A percentile compares a stretch with the other conserved stretches of the same genome.
phyloP scores from a whole-genome alignment of 2,113 vertebrate species.

The Sinocyclocheilus anshuiensis region DNA sequence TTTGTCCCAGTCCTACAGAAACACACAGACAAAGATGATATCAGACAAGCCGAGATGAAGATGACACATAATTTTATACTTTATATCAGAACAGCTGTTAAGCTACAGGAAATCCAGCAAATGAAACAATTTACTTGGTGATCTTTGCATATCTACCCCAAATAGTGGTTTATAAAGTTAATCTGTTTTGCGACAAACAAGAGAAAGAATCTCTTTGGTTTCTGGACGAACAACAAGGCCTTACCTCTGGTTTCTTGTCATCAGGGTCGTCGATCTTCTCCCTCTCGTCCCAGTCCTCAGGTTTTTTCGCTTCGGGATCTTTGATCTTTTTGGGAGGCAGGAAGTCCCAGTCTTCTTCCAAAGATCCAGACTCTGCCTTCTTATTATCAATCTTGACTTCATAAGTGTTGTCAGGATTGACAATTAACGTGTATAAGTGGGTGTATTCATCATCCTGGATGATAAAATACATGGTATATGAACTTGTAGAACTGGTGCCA shows the following conservation, averaged over 20 bases:
- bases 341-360: slow-evolving; percentile 86
- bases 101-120: neutral
- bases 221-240: neutral
- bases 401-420: slow-evolving; percentile 83
- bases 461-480: neutral
- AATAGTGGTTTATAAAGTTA: neutral
- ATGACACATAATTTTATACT: neutral
- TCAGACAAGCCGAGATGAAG: neutral
- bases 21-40: neutral
- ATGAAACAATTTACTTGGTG: neutral
- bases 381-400: slow-evolving; percentile 88
- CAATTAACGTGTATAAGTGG: slow-evolving; percentile 82
- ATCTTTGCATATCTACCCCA: neutral
- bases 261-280: slow-evolving; percentile 81
- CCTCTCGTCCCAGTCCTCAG: slow-evolving; percentile 83
- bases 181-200: neutral
- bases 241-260: slow-evolving; percentile 83
- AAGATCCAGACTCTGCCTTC: slow-evolving; percentile 77
- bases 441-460: slow-evolving; percentile 82
- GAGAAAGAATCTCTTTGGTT: neutral
- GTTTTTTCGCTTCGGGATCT: slow-evolving; percentile 80
- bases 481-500: neutral
- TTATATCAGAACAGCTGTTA: neutral
- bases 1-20: slow-evolving; percentile 81
- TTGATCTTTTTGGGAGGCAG: slow-evolving; percentile 81